Percentiles rank a stretch among this genome's conserved stretches.
Conservation (phyloP, 2,888 invertebrate species). For the Palloptera scutellata region DNA sequence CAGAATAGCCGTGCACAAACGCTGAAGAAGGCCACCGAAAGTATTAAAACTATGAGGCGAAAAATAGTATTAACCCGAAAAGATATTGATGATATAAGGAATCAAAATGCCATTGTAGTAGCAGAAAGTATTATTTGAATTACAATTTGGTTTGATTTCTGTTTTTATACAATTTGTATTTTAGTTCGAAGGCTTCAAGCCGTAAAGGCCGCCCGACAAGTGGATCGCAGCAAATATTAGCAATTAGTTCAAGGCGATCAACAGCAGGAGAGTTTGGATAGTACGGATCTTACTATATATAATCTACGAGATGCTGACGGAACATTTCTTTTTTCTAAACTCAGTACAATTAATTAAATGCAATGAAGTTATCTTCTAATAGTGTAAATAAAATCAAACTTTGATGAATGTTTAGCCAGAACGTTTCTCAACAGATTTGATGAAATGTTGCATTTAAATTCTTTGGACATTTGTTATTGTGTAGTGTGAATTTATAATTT, state of each 20-base stretch:
- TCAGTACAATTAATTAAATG: background rate
- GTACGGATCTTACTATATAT: slow-evolving; percentile 58
- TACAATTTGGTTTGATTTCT: background rate
- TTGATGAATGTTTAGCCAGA: too few relatives aligned
- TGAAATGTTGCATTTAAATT: too few relatives aligned
- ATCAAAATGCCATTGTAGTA: slow-evolving; percentile 88
- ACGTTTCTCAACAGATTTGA: too few relatives aligned
- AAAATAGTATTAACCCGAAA: slow-evolving; percentile 93
- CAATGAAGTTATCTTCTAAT: too few relatives aligned
- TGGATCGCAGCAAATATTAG: slow-evolving; percentile 64
- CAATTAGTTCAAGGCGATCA: slow-evolving; percentile 66
- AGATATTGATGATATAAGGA: slow-evolving; percentile 92
- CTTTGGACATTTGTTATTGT: too few relatives aligned
- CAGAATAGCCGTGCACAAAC: slow-evolving; percentile 96
- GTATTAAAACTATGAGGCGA: slow-evolving; percentile 93
- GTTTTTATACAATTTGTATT: slow-evolving; percentile 15
- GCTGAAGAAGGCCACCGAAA: slow-evolving; percentile 96
- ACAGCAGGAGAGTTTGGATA: slow-evolving; percentile 68
- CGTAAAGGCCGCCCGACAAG: slow-evolving; percentile 76
- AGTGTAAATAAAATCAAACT: too few relatives aligned
- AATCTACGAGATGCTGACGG: too few relatives aligned
- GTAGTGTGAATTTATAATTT: too few relatives aligned
- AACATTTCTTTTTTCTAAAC: too few relatives aligned
- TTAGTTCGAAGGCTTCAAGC: slow-evolving; percentile 83
- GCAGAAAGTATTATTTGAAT: slow-evolving; percentile 81